phyloP scores from a whole-genome alignment of 2,797 vertebrate species.

The Melanogrammus aeglefinus region DNA sequence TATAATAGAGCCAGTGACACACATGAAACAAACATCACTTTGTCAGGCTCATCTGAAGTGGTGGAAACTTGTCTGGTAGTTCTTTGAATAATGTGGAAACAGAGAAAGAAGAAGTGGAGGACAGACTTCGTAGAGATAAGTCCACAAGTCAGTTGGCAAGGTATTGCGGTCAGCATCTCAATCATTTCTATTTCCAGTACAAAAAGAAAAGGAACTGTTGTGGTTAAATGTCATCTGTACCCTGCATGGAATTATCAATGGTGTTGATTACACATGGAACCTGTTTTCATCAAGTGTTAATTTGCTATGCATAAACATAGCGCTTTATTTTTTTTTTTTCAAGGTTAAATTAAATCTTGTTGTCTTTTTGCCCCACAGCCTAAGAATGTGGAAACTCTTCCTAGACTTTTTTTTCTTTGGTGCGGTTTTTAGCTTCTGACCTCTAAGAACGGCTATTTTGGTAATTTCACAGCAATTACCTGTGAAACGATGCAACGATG shows the following conservation, averaged over 20 bases:
- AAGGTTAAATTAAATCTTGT: constrained; percentile 1
- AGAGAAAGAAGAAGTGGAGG: neutral
- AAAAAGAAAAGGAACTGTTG: neutral
- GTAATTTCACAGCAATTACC: constrained; percentile 5
- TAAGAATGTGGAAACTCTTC: neutral
- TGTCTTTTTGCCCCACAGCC: neutral
- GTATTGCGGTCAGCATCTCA: neutral
- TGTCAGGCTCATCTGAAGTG: neutral
- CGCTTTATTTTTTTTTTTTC: neutral
- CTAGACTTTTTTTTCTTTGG: neutral
- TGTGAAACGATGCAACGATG: neutral
- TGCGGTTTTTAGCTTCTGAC: neutral
- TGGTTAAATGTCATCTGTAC: neutral
- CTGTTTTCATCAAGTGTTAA: neutral
- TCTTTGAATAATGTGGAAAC: neutral
- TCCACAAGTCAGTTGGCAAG: too few relatives aligned
- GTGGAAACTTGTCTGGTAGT: neutral
- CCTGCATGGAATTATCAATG: too few relatives aligned
- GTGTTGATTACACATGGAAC: neutral
- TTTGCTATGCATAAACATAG: neutral
- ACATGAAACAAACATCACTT: neutral
- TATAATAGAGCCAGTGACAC: neutral
- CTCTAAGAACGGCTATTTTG: neutral
- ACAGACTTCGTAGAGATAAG: neutral
- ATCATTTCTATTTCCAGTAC: too few relatives aligned